Evolutionary conservation across 2,113 vertebrate species (phyloP).

Genomic region (Leucopternis melanops): DNA sequence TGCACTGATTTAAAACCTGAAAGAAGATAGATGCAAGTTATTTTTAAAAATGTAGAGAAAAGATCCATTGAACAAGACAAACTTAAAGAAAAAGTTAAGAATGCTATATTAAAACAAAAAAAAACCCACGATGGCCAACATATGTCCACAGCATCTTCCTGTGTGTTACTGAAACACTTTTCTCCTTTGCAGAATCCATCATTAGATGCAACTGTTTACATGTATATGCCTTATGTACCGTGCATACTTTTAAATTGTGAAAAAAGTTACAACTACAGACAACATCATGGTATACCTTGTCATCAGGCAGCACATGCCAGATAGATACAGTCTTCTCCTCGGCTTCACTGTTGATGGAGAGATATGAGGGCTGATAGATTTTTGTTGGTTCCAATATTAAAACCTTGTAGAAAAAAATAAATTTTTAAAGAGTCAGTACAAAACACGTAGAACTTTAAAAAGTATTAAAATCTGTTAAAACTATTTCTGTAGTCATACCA

Average conservation of each 20-base stretch:
- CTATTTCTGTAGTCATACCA: neutral
- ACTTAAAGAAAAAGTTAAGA: neutral
- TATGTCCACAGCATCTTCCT: neutral
- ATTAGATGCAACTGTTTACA: neutral
- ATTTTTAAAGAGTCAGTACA: neutral
- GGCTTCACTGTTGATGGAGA: slow-evolving; percentile 94
- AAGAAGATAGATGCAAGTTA: neutral
- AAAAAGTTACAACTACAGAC: neutral
- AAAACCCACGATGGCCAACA: neutral
- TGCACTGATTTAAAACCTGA: neutral
- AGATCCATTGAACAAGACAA: neutral
- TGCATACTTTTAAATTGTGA: neutral
- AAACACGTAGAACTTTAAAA: neutral
- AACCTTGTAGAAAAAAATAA: slow-evolving; percentile 73
- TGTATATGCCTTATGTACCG: neutral
- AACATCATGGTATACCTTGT: slow-evolving; percentile 78
- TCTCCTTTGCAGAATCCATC: neutral
- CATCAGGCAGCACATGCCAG: slow-evolving; percentile 93
- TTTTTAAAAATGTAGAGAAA: neutral
- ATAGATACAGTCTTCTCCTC: slow-evolving; percentile 95
- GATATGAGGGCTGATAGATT: slow-evolving; percentile 94
- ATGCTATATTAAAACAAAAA: neutral
- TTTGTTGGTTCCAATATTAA: slow-evolving; percentile 97
- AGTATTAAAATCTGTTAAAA: neutral
- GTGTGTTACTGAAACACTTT: neutral